Conservation (phyloP, 2,113 vertebrate genomes). For the Anhinga rufa region DNA sequence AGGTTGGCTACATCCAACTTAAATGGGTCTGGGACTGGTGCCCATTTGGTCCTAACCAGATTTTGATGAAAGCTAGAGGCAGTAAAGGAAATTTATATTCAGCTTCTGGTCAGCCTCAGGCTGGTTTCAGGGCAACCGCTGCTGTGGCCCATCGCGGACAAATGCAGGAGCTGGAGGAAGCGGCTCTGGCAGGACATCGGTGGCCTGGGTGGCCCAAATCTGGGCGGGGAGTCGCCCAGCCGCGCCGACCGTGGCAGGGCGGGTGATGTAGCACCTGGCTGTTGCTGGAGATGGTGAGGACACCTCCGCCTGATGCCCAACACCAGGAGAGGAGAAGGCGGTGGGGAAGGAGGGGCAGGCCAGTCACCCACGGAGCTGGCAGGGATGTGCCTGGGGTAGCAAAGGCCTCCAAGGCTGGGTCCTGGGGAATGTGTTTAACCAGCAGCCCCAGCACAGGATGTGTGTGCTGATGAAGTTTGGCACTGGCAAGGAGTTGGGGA, state of each 20-base stretch:
- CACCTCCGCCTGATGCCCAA: not conserved
- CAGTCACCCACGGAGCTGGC: not conserved
- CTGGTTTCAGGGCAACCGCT: not conserved
- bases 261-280: not conserved
- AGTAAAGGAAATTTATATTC: not conserved
- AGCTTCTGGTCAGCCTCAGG: not conserved
- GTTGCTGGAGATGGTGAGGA: not conserved
- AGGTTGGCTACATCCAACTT: not conserved
- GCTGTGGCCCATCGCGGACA: not conserved
- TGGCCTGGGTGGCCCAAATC: not conserved
- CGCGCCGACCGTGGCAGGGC: accelerated
- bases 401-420: not conserved
- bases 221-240: not conserved
- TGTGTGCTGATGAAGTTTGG: not conserved
- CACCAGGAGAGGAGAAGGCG: not conserved
- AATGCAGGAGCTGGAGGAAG: not conserved
- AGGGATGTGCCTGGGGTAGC: not conserved
- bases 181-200: not conserved
- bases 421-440: accelerated
- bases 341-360: not conserved
- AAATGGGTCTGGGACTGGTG: not conserved
- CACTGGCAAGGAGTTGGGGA: not conserved
- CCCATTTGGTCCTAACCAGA: not conserved
- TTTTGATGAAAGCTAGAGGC: not conserved
- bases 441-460: not conserved